Conservation (phyloP, 2,888 invertebrate species). For the Eutolmus rufibarbis region DNA sequence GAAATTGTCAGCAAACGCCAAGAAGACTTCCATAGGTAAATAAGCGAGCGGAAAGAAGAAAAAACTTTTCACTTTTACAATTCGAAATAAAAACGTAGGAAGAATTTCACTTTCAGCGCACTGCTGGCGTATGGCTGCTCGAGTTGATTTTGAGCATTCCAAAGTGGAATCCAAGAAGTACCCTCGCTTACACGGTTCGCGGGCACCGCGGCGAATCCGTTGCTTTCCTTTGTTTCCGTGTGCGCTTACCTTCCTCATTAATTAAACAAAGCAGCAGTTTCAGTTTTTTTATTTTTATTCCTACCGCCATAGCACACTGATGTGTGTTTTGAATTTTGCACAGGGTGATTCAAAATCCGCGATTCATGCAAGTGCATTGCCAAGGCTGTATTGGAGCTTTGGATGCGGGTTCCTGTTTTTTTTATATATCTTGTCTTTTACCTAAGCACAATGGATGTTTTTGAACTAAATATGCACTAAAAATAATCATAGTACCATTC, state of each 20-base stretch:
- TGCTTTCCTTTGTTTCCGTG: slow-evolving; percentile 32
- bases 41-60: slow-evolving; percentile 6
- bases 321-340: slow-evolving; percentile 12
- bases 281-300: background rate
- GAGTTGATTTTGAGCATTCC: slow-evolving; percentile 15
- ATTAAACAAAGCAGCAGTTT: slow-evolving; percentile 22
- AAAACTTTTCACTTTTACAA: slow-evolving; percentile 37
- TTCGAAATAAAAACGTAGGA: slow-evolving; percentile 10
- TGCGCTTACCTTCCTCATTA: slow-evolving; percentile 32
- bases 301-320: background rate
- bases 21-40: background rate
- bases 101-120: slow-evolving; percentile 36
- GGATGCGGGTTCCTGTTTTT: background rate
- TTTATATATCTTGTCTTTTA: background rate
- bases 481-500: background rate
- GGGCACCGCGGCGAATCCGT: background rate
- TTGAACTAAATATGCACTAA: background rate
- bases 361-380: slow-evolving; percentile 10
- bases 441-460: background rate
- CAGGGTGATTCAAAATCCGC: background rate
- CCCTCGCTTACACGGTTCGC: slow-evolving; percentile 1
- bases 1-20: background rate
- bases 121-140: background rate
- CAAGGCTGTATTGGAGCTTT: slow-evolving; percentile 10
- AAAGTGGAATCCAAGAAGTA: slow-evolving; percentile 1